Base-by-base conservation (phyloP, 2,797 vertebrate genomes). In the Microctenopoma lineatum region DNA sequence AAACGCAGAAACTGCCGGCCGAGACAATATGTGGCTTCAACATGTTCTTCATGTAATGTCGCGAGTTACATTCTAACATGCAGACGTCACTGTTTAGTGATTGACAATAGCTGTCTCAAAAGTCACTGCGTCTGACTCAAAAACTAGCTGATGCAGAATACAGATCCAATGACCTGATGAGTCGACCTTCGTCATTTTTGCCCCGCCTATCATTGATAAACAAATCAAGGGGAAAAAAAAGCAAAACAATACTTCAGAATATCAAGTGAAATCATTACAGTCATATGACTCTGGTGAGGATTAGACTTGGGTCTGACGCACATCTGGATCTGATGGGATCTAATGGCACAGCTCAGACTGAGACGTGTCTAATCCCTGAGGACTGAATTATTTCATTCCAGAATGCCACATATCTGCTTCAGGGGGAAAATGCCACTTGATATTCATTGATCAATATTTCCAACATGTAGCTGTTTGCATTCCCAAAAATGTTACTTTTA, bases 321-420 rank as follows among this genome's bases (percentile, higher is more conserved):
- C 91, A 91, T 91, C 89, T 91, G 91, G 88, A 89, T 91, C 80
- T 84, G 81, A 82, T 88, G 72, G 72, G 73, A 87, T 90, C 86
- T 88, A 84, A 92, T 91, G 88, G 88, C 83, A 90, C 81, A 87
- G 83, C 80, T 88, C 77, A 89, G 84, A 85, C 78, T 3, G 75
- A 90, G 89, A 92, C 86, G 79, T 90, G 86, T 91, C 86, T 90
- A 90, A 91, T 91, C 90, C 85, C 80, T 7, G 4, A 71, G 73
- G 85, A 79, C 79, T 88, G 86, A 88, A 85, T 88, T 81, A 77
- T 90, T 88, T 90, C 87, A 86, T 90, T 91, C 81, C 86, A 80
- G 82, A 80, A 85, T 80, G 80, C 84, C 79, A 88, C 84, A 90
- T 90, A 85, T 89, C 75, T 86, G 79, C 87, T 84, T 70, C 77